phyloP scores from a whole-genome alignment of 1,140 invertebrate genomes.

The Drosophila ambigua region DNA sequence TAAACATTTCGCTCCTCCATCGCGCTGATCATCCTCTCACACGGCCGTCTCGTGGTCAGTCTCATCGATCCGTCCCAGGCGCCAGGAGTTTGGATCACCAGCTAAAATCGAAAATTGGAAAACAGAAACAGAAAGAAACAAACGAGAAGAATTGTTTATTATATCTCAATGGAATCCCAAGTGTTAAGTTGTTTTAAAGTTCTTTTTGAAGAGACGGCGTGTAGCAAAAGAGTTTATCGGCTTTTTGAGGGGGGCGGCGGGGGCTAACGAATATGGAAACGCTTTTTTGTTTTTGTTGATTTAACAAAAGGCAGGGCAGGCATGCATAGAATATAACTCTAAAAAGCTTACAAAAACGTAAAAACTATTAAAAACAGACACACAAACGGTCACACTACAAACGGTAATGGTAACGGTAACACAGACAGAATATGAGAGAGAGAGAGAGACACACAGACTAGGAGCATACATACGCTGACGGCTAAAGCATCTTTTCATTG shows the following conservation, averaged over 20 bases:
- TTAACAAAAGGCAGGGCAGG: background rate
- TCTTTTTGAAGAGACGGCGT: too few relatives aligned
- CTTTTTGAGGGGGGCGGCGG: background rate
- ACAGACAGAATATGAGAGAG: constrained; percentile 26
- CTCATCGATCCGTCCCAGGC: constrained; percentile 92
- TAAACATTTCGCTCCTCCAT: constrained; percentile 54
- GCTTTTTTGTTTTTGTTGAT: constrained; percentile 6
- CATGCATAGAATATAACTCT: constrained; percentile 23
- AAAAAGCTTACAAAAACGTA: constrained; percentile 23
- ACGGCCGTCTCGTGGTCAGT: constrained; percentile 92
- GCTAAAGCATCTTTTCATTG: constrained; percentile 5
- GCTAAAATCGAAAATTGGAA: constrained; percentile 84
- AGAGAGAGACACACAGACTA: constrained; percentile 45
- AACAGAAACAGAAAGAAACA: constrained; percentile 4
- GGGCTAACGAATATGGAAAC: constrained; percentile 10
- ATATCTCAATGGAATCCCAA: background rate
- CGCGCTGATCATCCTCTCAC: constrained; percentile 84
- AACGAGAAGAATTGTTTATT: background rate
- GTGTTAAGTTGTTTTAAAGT: too few relatives aligned
- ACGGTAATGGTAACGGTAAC: constrained; percentile 16
- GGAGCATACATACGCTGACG: constrained; percentile 33
- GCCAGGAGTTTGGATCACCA: constrained; percentile 91
- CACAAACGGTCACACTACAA: constrained; percentile 48
- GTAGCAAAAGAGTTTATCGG: too few relatives aligned
- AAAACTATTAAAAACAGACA: constrained; percentile 29